Base-by-base conservation (phyloP, 2,797 vertebrate species). In the Gallinago stenura region DNA sequence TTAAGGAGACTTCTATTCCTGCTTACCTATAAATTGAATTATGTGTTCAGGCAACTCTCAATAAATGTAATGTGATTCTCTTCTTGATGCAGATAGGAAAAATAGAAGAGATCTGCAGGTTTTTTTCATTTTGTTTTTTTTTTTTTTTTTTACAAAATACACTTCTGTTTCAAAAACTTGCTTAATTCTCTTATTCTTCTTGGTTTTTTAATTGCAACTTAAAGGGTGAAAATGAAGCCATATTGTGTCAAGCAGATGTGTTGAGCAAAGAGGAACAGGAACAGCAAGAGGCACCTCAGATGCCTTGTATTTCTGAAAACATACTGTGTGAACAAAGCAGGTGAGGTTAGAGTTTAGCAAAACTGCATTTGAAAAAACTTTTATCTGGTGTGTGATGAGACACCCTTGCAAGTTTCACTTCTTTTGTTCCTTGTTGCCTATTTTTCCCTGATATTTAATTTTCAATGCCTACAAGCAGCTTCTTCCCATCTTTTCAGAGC, bases 261-360 rank as follows among this genome's bases (percentile, higher is more conserved):
- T 15, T 75, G 88, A 95, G 75, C 76, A 90, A 56, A 75, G 87
- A 97, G 43, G 96, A 95, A 45, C 45, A 69, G 46, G 46, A 89
- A 35, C 83, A 78, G 72, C 83, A 62, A 87, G 95, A 93, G 58
- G 43, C 21, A 3, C 43, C 83, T 91, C 79, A 45, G 58, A 9
- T 90, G 71, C 75, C 93, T 25, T 72, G 51, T 84, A 35, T 62
- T 72, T 88, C 66, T 91, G 91, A 71, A 88, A 89, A 77, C 16
- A 10, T 68, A 28, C 6, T 92, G 60, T 54, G 69, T 95, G 96
- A 95, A 66, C 73, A 87, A 70, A 96, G 35, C 77, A 97, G 97
- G 98, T 98, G 46, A 95, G 97, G 43, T 73, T 90, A 30, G 25
- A 92, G 60, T 92, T 92, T n/a, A 65, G 79, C 69, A 87, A 94